Evolutionary conservation across 2,113 vertebrate species (phyloP), one percentile per base, ranked within the genome.

Genomic region (Percina caprodes): DNA sequence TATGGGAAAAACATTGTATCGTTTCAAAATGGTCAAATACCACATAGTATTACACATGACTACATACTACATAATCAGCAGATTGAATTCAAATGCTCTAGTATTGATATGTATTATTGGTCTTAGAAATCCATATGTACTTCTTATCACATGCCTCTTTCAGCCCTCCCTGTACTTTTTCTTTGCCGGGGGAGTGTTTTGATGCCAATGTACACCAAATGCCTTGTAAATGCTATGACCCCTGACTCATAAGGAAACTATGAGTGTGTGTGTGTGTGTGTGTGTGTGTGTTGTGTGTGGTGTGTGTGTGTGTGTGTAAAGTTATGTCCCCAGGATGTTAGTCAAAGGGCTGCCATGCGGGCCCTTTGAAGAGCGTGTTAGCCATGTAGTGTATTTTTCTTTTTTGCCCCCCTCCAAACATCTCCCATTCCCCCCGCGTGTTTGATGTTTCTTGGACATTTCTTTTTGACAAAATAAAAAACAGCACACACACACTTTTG

Each of bases 391-490:
- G 49, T 59, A 42, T 74, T 82, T 88, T 69, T 80, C 45, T 67
- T 45, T 12, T 65, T 54, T 49, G 24, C 55, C 42, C 23, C 49
- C 61, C 54, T 42, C 52, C 39, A 74, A 78, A 62, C 76, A 61
- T 76, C 77, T 83, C 77, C 80, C 62, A 61, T 81, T 74, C 42
- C 77, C 78, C 74, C 51, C 71, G 4, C 0, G 6, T 2, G 12
- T 91, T 84, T 90, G 87, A 91, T 88, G 82, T 86, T 59, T 77
- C 71, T 77, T 82, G 86, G 86, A 81, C 82, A 84, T 86, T 90
- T 42, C 86, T 80, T 86, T 84, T 72, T 1, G 39, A 42, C 9
- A 48, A 55, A 23, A 68, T 24, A 15, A 45, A 63, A 6, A 77
- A 54, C 33, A 72, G n/a, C n/a, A 61, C 68, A 56, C 60, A 73